Evolutionary conservation across 2,888 invertebrate species (phyloP), one percentile per base, ranked within the genome.

Genomic region (Pheosia tremula): DNA sequence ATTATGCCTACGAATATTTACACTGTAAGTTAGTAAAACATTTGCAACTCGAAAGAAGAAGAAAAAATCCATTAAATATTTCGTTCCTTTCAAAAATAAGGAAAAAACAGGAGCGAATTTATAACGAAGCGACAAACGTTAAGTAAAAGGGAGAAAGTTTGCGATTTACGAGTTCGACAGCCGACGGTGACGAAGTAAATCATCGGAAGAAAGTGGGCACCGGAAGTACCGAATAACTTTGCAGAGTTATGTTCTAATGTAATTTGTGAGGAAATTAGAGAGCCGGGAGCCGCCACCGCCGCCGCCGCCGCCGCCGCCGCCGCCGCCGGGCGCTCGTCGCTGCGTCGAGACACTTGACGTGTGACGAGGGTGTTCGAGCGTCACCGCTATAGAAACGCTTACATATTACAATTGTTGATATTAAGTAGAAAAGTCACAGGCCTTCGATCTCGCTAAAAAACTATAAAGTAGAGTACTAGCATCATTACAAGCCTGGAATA

Each of bases 111-210:
- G 64, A 66, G 45, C 53, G 56, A 64, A 62, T 60, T 67, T 71
- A 60, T 58, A 63, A 59, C 37, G 67, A 52, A 53, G 61, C 63
- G 66, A 63, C 66, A 64, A 68, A 67, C 61, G 68, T 66, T 60
- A 57, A 65, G 62, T 59, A 63, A 59, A 64, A 58, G 64, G 65
- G 63, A 60, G 62, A 62, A 71, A 68, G 65, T 77, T 69, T 53
- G 11, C 57, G 59, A 77, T 74, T 78, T 78, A 78, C 72, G 69
- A 64, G 62, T 63, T 63, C 59, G 62, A 62, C 67, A 69, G 62
- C 59, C 61, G 58, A 49, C 64, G 43, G 64, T 59, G 60, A 57
- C 58, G 52, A 57, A 56, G 57, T 69, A 67, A 64, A 73, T 69
- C 59, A 68, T 68, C 54, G 56, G 56, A 50, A 63, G 54, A 56